Base-by-base conservation (phyloP, 2,797 vertebrate genomes). In the Tinamus major region DNA sequence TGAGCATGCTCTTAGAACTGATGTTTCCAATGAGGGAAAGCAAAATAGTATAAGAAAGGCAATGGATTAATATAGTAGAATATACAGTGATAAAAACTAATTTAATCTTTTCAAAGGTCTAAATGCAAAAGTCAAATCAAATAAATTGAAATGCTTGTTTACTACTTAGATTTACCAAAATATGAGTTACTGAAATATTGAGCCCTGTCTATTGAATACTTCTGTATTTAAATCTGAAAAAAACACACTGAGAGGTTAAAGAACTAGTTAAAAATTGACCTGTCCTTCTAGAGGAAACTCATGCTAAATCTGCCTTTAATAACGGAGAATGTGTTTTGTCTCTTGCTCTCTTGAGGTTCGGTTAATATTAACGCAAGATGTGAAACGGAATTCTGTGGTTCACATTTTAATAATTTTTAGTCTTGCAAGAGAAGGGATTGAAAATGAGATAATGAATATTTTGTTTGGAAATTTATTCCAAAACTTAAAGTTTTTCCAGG, bases 301-400 rank as follows among this genome's bases (percentile, higher is more conserved):
- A 33, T 21, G 41, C 33, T 91, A 83, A 87, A 78, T 72, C 75
- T 77, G 29, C 76, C 88, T 94, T 92, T 77, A 92, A 71, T 87
- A 89, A 78, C 18, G 2, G 5, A 85, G 64, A 92, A 89, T 13
- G 42, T 70, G 58, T 67, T 90, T 83, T 81, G n/a, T 78, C 65
- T 93, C 37, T 53, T 64, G 31, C 8, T 4, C 59, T 81, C 70
- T 77, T 77, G 70, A 79, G 75, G 80, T 89, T 70, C 23, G 5
- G 65, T 94, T 89, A 87, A 79, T 89, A 96, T 84, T 89, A 95
- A 95, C 4, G 3, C 35, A 86, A 89, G 77, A 85, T 53, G 78
- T 78, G 81, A 77, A 92, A 94, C 46, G 39, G 48, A 89, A 85
- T 77, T 89, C 53, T 51, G 77, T 67, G 37, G 55, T 84, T 91